phyloP scores from a whole-genome alignment of 2,888 invertebrate genomes.

The Kuschelorhynchus macadamiae region DNA sequence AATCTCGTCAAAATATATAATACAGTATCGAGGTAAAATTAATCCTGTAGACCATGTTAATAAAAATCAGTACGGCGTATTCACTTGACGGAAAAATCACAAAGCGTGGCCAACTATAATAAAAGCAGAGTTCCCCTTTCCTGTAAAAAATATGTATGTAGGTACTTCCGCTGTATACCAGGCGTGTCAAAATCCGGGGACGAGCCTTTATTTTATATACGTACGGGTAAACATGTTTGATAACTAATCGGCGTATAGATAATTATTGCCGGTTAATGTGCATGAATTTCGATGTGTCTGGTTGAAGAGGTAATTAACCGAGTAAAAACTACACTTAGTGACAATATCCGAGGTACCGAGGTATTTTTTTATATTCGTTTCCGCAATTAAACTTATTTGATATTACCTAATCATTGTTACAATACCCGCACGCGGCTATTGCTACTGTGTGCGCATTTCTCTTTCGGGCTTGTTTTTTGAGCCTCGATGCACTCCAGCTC shows the following conservation, averaged over 20 bases:
- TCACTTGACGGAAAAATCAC: constrained; percentile 42
- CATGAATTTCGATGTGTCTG: neutral
- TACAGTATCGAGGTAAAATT: too few species aligned
- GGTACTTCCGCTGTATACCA: constrained; percentile 43
- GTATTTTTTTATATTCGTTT: too few species aligned
- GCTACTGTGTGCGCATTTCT: too few species aligned
- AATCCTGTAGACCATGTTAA: too few species aligned
- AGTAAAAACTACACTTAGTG: too few species aligned
- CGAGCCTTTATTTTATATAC: constrained; percentile 39
- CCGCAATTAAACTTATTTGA: too few species aligned
- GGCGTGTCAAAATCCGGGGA: constrained; percentile 43
- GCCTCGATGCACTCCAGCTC: too few species aligned
- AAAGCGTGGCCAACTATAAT: constrained; percentile 37
- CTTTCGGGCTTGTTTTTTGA: too few species aligned
- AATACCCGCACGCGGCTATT: too few species aligned
- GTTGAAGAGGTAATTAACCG: neutral
- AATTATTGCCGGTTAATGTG: too few species aligned
- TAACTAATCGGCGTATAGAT: neutral
- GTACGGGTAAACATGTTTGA: constrained; percentile 3
- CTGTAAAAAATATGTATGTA: constrained; percentile 34
- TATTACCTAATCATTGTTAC: too few species aligned
- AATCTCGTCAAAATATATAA: neutral
- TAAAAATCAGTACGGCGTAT: constrained; percentile 25
- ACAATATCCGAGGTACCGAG: too few species aligned
- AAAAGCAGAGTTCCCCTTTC: constrained; percentile 39